A percentile compares a stretch with the other conserved stretches of the same genome.
Conservation (phyloP, 2,113 vertebrate genomes). For the Otis tarda region DNA sequence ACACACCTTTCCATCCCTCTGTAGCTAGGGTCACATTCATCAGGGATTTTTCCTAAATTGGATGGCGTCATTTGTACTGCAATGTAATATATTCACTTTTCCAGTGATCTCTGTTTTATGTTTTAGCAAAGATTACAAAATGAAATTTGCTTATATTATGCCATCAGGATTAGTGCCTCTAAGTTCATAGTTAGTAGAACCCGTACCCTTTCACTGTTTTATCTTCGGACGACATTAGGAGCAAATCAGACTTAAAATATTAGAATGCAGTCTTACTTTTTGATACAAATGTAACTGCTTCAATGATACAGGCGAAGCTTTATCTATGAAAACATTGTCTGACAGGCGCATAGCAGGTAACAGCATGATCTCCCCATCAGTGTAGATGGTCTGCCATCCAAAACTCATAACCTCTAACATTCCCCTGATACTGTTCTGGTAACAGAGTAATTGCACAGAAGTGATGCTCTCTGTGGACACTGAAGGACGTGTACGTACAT, state of each 20-base stretch:
- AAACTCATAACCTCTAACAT: background rate
- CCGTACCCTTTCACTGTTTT: background rate
- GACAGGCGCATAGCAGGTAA: background rate
- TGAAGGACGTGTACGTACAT: rapidly evolving
- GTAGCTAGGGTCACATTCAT: background rate
- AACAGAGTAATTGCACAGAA: background rate
- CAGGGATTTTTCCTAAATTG: background rate
- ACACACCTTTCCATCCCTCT: background rate
- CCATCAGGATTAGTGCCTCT: background rate
- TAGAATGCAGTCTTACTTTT: background rate
- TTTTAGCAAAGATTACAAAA: background rate
- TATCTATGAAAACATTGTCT: background rate
- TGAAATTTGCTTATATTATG: background rate
- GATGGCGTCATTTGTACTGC: background rate
- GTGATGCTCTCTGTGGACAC: background rate
- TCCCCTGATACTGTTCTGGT: background rate
- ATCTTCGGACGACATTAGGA: background rate
- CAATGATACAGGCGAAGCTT: background rate
- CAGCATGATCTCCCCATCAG: rapidly evolving
- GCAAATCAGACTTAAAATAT: background rate
- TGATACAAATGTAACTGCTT: background rate
- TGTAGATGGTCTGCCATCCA: background rate
- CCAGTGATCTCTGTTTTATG: background rate
- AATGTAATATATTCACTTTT: background rate
- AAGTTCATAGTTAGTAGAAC: background rate